Base-by-base conservation (phyloP, 1,140 invertebrate genomes). In the Hyles vespertilio region DNA sequence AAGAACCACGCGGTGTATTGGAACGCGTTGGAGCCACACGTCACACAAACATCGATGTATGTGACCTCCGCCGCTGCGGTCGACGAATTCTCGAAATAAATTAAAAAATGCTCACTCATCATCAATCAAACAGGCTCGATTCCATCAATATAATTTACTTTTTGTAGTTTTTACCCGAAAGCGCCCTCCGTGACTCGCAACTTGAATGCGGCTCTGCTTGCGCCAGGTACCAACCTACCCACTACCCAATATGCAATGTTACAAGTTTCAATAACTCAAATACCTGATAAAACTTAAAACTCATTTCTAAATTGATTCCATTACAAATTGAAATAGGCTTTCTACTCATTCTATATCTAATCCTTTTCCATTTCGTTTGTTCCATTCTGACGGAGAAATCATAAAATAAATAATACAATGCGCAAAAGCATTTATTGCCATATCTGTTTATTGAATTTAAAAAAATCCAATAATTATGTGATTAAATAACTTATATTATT, bases 101-200 rank as follows among this genome's bases (percentile, higher is more conserved):
- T 88, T 88, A 88, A 86, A 87, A 86, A 84, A 70, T 77, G 85
- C 83, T 80, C 81, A 81, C 81, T 88, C 85, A 88, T 80, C 85
- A 87, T 88, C 85, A 87, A 88, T 88, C 85, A 88, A 88, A 78
- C 77, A 65, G 72, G 74, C 70, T 88, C 83, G 85, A 88, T 84
- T 86, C 83, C 85, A 84, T 87, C 85, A 77, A 84, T 88, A 86
- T 88, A 86, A 88, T 88, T 86, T 88, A 86, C 76, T 88, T 88
- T 88, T 88, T 88, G 82, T 88, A 82, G 78, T 85, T 88, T 87
- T 85, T 79, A 85, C 76, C 76, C 68, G 68, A 88, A 86, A 84
- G 77, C 81, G 70, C 78, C 72, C 72, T 74, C 71, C 77, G 76
- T 88, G 84, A 87, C 83, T 84, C 70, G 84, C 79, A 80, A 74